Conservation (phyloP, 2,888 invertebrate species). For the Pammene fasciana region DNA sequence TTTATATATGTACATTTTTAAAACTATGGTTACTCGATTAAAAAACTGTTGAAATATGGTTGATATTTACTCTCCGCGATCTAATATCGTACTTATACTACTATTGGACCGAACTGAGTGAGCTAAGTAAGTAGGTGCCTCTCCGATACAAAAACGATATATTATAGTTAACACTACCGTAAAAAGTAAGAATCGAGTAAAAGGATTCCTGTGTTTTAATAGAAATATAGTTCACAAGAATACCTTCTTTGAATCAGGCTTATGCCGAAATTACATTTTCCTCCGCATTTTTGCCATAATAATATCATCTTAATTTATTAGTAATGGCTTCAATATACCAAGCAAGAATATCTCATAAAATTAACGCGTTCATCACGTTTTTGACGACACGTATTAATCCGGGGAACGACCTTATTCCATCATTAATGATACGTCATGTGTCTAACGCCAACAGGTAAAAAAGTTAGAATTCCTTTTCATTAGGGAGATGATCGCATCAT, state of each 20-base stretch:
- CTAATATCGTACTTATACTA: too few species aligned
- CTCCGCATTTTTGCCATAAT: slow-evolving; percentile 1
- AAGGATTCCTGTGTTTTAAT: neutral
- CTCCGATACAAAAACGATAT: too few species aligned
- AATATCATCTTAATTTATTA: neutral
- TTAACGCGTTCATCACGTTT: slow-evolving; percentile 15
- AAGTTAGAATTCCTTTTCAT: slow-evolving; percentile 45
- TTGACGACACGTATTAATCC: slow-evolving; percentile 12
- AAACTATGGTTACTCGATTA: too few species aligned
- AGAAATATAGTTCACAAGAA: slow-evolving; percentile 1
- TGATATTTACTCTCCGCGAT: too few species aligned
- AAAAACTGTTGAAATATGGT: too few species aligned
- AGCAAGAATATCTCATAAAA: neutral
- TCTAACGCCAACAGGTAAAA: slow-evolving; percentile 44
- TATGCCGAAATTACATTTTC: slow-evolving; percentile 1
- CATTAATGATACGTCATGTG: slow-evolving; percentile 28
- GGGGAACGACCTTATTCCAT: slow-evolving; percentile 1
- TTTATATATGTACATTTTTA: neutral
- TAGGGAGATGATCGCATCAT: slow-evolving; percentile 32
- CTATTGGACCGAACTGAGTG: too few species aligned
- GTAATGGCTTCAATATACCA: slow-evolving; percentile 12
- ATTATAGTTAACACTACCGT: neutral
- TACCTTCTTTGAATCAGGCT: neutral
- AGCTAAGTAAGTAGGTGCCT: too few species aligned
- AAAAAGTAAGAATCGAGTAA: neutral